Percentiles rank a stretch among this genome's conserved stretches.
These are phyloP conservation scores for Amblyopsis rosae DNA, from an alignment of 2,113 vertebrate genomes.

Conservation along the genomic window DNA sequence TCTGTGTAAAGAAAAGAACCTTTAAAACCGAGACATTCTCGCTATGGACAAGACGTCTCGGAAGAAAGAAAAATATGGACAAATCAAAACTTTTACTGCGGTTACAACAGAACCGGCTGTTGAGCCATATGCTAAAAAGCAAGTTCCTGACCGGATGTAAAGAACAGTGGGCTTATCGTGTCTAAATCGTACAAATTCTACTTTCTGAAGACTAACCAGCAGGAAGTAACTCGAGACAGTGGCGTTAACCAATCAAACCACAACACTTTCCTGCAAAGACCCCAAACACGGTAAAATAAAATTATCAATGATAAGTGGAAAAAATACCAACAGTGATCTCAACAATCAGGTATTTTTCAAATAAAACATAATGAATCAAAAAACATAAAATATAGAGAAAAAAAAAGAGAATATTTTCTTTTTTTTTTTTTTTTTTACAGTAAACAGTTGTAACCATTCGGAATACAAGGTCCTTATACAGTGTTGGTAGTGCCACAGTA, in stretches of 20 bases:
- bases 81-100: conserved; percentile 37
- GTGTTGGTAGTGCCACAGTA: conserved; percentile 46
- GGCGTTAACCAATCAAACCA: conserved; percentile 50
- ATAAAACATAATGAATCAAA: conserved; percentile 18
- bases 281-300: conserved; percentile 20
- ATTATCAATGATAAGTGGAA: conserved; percentile 31
- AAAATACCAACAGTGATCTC: conserved; percentile 34
- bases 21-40: conserved; percentile 30
- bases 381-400: conserved; percentile 28
- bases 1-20: conserved; percentile 50
- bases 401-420: conserved; percentile 22
- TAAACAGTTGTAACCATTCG: conserved; percentile 48
- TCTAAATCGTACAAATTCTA: conserved; percentile 49
- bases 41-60: not conserved
- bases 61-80: conserved; percentile 5
- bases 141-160: conserved; percentile 50
- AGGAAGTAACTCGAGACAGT: conserved; percentile 24
- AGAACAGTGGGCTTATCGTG: conserved; percentile 40
- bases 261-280: conserved; percentile 14
- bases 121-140: conserved; percentile 37
- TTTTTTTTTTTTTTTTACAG: conserved; percentile 36
- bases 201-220: conserved; percentile 47
- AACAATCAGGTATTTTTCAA: conserved; percentile 45
- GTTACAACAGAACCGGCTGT: conserved; percentile 31
- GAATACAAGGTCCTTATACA: conserved; percentile 52